These are phyloP conservation scores for Zosterops japonicus DNA, from an alignment of 2,113 vertebrate species.

Conservation along the genomic window DNA sequence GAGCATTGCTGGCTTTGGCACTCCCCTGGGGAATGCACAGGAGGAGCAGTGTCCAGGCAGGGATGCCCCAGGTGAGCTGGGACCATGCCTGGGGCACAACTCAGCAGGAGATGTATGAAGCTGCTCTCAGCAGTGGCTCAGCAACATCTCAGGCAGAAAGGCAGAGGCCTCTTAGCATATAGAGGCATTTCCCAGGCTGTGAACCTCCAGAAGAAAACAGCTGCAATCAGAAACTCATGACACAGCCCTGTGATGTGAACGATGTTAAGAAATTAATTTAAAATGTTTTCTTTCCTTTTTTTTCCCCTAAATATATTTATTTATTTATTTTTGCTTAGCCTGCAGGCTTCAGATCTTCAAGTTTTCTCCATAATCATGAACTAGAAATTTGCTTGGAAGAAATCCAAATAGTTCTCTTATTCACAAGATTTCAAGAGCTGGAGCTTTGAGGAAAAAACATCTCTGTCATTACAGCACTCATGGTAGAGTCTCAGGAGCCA, in stretches of 20 bases:
- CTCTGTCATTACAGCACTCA: background rate
- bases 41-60: background rate
- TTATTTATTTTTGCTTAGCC: background rate
- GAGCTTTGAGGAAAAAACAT: background rate
- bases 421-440: background rate
- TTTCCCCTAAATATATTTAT: background rate
- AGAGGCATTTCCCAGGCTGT: background rate
- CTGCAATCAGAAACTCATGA: background rate
- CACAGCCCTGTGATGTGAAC: background rate
- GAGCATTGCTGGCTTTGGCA: background rate
- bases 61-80: background rate
- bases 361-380: background rate
- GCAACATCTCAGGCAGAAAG: background rate
- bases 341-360: background rate
- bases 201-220: background rate
- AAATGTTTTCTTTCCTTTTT: background rate
- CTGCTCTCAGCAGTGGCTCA: background rate
- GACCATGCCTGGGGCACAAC: background rate
- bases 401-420: background rate
- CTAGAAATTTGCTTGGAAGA: conserved; percentile 30
- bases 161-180: background rate
- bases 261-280: conserved; percentile 15
- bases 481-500: background rate
- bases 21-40: background rate
- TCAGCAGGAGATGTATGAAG: background rate